Base-by-base conservation (phyloP, 2,113 vertebrate genomes). In the Hydropotes inermis region DNA sequence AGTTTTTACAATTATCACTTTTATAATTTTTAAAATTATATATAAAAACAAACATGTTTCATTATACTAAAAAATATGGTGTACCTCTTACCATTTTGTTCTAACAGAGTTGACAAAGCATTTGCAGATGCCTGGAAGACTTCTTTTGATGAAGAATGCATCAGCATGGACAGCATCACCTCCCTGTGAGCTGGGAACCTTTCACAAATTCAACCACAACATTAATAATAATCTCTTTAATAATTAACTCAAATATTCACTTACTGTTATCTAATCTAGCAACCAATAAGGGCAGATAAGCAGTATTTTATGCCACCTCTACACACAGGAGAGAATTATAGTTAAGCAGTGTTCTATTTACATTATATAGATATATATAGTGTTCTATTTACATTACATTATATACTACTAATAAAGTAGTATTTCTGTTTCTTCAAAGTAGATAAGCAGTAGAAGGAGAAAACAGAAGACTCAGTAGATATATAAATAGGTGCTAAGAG, bases 91-190 rank as follows among this genome's bases (percentile, higher is more conserved):
- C 99, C 98, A 85, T 99, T 99, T 98, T 99, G 99, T 47, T 99
- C 98, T 95, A 99, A 98, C 50, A 99, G 99, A 13, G 99, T 99
- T 17, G 99, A 98, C 47, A 99, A 98, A 8, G 99, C 99, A 30
- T 99, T 99, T 7, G 99, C 98, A 81, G 99, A 99, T 25, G 99
- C 99, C 91, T 99, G 99, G 96, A 99, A 99, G 58, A 99, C 99
- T 54, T 99, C 98, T 93, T 99, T 99, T 12, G 99, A 99, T 28
- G 99, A 98, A 7, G 99, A 99, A 97, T 99, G 99, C 98, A 99
- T 98, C 95, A 99, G 96, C 99, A 99, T 99, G 87, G 99, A 99
- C 0, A 99, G 99, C 99, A 99, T 99, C 82, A 99, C 97, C 96
- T 99, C 99, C 89, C 99, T 99, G 90, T 99, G 99, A 84, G 99